These are phyloP conservation scores for Cryptocheilus praepositus DNA, from an alignment of 2,888 invertebrate species.

Conservation along the genomic window DNA sequence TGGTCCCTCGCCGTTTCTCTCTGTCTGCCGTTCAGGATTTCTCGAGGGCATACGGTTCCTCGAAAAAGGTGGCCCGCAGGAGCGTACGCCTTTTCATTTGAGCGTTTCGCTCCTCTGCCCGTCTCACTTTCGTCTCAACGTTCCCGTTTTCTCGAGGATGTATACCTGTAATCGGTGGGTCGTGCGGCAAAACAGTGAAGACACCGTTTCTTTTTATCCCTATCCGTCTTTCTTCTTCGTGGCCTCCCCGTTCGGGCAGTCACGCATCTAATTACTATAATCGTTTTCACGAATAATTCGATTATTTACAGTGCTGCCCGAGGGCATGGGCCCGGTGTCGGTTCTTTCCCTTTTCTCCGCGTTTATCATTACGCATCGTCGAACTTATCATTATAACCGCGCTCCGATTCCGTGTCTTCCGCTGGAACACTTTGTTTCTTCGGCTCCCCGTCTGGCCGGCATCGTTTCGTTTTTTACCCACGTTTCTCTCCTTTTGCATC, in stretches of 20 bases:
- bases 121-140: background rate
- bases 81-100: conserved; percentile 72
- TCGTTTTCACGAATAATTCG: conserved; percentile 74
- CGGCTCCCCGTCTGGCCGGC: background rate
- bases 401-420: conserved; percentile 42
- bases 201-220: conserved; percentile 12
- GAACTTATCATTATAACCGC: conserved; percentile 71
- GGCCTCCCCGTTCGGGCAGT: conserved; percentile 26
- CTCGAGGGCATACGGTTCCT: conserved; percentile 57
- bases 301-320: conserved; percentile 69
- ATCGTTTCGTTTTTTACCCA: background rate
- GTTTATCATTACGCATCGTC: conserved; percentile 66
- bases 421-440: background rate
- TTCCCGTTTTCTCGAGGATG: conserved; percentile 4
- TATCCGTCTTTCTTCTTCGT: conserved; percentile 11
- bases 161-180: conserved; percentile 55
- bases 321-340: background rate
- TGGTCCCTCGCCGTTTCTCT: conserved; percentile 24
- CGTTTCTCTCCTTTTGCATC: conserved; percentile 1
- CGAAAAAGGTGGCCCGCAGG: conserved; percentile 59
- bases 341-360: conserved; percentile 33
- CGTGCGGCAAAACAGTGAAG: conserved; percentile 48
- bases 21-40: conserved; percentile 14
- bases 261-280: conserved; percentile 72
- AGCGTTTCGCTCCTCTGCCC: conserved; percentile 29